Conservation (phyloP, 2,113 vertebrate species). For the Nerophis ophidion region DNA sequence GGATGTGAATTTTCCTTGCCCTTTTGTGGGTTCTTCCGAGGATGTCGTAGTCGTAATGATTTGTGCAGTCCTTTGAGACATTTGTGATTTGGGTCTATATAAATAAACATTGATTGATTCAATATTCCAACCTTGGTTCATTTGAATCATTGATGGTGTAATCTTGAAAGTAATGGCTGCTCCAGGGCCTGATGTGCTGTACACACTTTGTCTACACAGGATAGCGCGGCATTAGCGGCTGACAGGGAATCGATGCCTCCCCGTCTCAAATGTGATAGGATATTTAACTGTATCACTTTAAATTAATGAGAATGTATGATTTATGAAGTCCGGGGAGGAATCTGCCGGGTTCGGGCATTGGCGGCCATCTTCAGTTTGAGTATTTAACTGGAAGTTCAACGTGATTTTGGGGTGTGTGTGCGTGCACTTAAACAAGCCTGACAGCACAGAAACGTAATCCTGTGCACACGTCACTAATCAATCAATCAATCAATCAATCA, state of each 20-base stretch:
- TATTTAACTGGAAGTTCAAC: background rate
- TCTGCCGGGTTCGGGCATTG: conserved; percentile 9
- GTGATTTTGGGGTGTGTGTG: no score
- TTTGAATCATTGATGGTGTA: conserved; percentile 65
- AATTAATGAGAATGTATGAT: conserved; percentile 46
- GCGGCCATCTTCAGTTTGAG: no score
- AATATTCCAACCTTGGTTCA: conserved; percentile 55
- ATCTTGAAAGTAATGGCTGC: conserved; percentile 62
- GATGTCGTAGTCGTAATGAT: no score
- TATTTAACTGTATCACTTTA: conserved; percentile 46
- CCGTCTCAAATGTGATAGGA: conserved; percentile 42
- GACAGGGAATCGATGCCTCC: conserved; percentile 55
- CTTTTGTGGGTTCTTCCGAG: no score
- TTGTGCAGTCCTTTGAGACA: no score
- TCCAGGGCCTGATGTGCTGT: conserved; percentile 40
- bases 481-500: no score
- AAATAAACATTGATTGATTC: no score
- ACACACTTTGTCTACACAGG: conserved; percentile 52
- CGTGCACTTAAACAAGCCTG: background rate
- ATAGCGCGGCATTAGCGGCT: conserved; percentile 41
- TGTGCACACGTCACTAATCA: no score
- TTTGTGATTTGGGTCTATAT: no score
- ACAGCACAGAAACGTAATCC: no score
- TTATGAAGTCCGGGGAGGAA: conserved; percentile 35
- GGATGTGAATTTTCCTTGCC: no score